Base-by-base conservation (phyloP, 2,113 vertebrate species). In the Xiphophorus maculatus region DNA sequence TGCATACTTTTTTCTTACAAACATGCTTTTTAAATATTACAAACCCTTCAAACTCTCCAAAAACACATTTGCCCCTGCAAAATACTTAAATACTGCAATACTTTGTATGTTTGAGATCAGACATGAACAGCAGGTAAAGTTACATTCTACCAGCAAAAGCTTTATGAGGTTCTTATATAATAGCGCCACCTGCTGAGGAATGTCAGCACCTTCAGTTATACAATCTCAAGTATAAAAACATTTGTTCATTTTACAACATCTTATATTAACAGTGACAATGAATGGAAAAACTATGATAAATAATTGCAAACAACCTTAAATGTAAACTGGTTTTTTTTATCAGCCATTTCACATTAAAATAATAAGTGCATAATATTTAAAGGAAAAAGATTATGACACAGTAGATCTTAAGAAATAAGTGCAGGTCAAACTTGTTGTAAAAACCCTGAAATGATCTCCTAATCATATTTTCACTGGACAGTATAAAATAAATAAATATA, bases 201-300 rank as follows among this genome's bases (percentile, higher is more conserved):
- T 83, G 82, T 94, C 90, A 94, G 93, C 93, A 94, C 93, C 93
- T 89, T 85, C 90, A 90, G 85, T 88, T 85, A 91, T 89, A 93
- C 91, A 93, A 92, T 93, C 89, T 92, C 84, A 88, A 83, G 74
- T 88, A 83, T 72, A 85, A 63, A 86, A 86, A 90, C 90, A 93
- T 84, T 82, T 91, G 87, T 92, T 90, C 87, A 84, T 90, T 92
- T 88, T 90, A 92, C 81, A 71, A 92, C 81, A 71, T 35, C 88
- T 85, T 64, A 84, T 91, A 92, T 93, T 89, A 91, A 93, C 90
- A 93, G 19, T 27, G 14, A 84, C 87, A 72, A 83, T 86, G 89
- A 88, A 93, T 88, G 35, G n/a, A 77, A 63, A 92, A 89, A 63
- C 80, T 70, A 63, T 80, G 78, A 91, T 74, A 85, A 93, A 89